These are phyloP conservation scores for Ginglymostoma cirratum DNA, from an alignment of 2,113 vertebrate genomes.

Conservation along the genomic window DNA sequence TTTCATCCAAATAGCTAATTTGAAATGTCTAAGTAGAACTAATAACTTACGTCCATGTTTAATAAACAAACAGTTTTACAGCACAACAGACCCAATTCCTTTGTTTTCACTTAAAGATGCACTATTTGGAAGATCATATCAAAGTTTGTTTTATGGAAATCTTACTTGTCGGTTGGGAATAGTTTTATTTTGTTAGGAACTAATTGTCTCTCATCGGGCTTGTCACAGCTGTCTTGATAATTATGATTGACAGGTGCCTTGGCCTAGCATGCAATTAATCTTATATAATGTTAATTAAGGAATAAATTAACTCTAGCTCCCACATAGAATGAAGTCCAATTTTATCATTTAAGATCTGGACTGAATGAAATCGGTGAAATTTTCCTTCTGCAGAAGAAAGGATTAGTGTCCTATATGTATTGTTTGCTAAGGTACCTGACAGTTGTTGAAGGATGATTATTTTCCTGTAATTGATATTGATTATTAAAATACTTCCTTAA, in stretches of 20 bases:
- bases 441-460: background rate
- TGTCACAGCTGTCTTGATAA: background rate
- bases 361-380: background rate
- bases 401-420: background rate
- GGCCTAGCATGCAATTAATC: background rate
- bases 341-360: background rate
- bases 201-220: background rate
- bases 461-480: background rate
- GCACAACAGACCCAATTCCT: background rate
- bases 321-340: background rate
- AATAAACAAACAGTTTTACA: background rate
- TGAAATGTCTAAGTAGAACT: background rate
- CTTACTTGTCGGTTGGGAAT: background rate
- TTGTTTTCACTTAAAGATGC: background rate
- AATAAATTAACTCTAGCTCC: background rate
- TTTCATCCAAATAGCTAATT: background rate
- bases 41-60: background rate
- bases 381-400: background rate
- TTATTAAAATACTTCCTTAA: background rate
- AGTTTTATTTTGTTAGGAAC: background rate
- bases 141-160: background rate
- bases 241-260: background rate
- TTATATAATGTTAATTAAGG: background rate
- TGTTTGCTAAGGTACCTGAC: background rate
- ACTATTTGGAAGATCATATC: background rate